These are phyloP conservation scores for Magallana gigas DNA, from an alignment of 1,140 invertebrate species.

Conservation along the genomic window DNA sequence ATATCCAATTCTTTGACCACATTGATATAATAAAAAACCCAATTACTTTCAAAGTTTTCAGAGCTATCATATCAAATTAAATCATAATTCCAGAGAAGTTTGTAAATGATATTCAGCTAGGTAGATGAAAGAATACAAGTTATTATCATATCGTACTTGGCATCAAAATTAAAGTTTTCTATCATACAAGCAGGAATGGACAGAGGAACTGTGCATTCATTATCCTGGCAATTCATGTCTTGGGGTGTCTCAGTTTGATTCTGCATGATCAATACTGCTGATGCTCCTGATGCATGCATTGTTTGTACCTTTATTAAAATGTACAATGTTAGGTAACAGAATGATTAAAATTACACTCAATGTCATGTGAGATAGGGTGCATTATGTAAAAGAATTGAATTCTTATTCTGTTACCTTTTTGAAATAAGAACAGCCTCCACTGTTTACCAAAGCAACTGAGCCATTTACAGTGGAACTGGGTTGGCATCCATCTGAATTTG, in stretches of 20 bases:
- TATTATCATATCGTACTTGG: not conserved
- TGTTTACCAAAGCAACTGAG: constrained; percentile 60
- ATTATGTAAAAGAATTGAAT: not conserved
- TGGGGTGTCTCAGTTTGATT: not conserved
- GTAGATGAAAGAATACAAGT: too few species aligned
- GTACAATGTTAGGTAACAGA: not conserved
- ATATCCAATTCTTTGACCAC: not conserved
- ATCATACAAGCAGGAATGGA: not conserved
- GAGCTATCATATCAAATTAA: too few species aligned
- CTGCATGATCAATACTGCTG: not conserved
- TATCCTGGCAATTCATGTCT: not conserved
- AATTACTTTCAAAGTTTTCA: too few species aligned
- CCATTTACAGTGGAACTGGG: constrained; percentile 46
- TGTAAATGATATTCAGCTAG: too few species aligned
- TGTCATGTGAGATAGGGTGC: not conserved
- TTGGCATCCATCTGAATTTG: constrained; percentile 58
- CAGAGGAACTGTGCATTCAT: not conserved
- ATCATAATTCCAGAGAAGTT: too few species aligned
- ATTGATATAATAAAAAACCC: too few species aligned
- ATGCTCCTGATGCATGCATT: not conserved
- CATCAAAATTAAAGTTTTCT: constrained; percentile 4
- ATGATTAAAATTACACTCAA: not conserved
- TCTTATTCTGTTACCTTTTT: constrained; percentile 56
- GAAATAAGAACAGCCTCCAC: constrained; percentile 60
- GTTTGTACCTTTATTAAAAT: not conserved